Percentiles rank a stretch among this genome's conserved stretches.
phyloP scores from a whole-genome alignment of 2,888 invertebrate genomes.

The Sarcophaga subvicina region DNA sequence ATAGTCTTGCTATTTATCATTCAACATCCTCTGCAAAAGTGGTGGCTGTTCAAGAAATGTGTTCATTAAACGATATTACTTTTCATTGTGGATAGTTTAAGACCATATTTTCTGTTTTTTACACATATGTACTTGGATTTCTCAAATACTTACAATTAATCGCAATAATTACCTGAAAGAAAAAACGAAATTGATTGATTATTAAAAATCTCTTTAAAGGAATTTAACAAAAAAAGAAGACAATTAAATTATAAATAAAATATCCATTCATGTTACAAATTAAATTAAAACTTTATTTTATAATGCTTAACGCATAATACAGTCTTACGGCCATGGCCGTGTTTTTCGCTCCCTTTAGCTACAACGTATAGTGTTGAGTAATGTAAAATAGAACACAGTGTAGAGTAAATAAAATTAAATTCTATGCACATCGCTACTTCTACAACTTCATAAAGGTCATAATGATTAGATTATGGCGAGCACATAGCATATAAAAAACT shows the following conservation, averaged over 20 bases:
- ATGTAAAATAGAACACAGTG: neutral
- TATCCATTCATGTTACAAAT: conserved; percentile 34
- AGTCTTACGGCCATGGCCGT: neutral
- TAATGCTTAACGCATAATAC: neutral
- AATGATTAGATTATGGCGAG: conserved; percentile 64
- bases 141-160: too few relatives aligned
- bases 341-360: conserved; percentile 1
- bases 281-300: conserved; percentile 43
- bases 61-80: too few relatives aligned
- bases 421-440: conserved; percentile 26
- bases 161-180: too few relatives aligned
- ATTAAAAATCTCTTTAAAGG: too few relatives aligned
- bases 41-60: too few relatives aligned
- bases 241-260: neutral
- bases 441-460: conserved; percentile 62
- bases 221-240: too few relatives aligned
- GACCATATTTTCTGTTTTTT: too few relatives aligned
- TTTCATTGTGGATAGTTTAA: too few relatives aligned
- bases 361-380: neutral
- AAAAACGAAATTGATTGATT: too few relatives aligned
- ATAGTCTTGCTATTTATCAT: too few relatives aligned
- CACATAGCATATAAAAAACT: neutral
- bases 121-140: too few relatives aligned
- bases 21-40: too few relatives aligned
- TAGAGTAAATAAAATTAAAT: conserved; percentile 54